Percentiles rank a stretch among this genome's conserved stretches.
phyloP scores from a whole-genome alignment of 2,888 invertebrate genomes.

The Lobophora halterata region DNA sequence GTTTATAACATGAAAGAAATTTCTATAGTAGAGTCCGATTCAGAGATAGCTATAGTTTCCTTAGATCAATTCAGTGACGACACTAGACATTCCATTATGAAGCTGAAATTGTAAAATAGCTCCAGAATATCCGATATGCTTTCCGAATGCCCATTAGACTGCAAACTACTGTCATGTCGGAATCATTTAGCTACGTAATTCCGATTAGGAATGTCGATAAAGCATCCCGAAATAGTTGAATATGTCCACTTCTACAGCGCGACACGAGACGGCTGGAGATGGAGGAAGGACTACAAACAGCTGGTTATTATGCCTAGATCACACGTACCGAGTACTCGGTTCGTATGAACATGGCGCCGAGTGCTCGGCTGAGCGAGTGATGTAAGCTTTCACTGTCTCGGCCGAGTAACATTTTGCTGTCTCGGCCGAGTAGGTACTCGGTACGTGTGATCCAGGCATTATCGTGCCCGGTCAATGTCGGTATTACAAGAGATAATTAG shows the following conservation, averaged over 20 bases:
- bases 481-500: conserved; percentile 9
- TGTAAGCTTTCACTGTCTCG: too few relatives aligned
- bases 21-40: conserved; percentile 17
- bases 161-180: conserved; percentile 1
- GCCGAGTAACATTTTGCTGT: too few relatives aligned
- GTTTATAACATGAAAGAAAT: conserved; percentile 22
- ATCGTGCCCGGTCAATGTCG: conserved; percentile 15
- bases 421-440: too few relatives aligned
- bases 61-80: conserved; percentile 1
- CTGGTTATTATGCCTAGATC: conserved; percentile 13
- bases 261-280: conserved; percentile 1
- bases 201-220: background rate
- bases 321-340: conserved; percentile 3
- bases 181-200: conserved; percentile 3
- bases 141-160: background rate
- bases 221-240: conserved; percentile 6
- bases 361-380: too few relatives aligned
- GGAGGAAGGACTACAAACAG: conserved; percentile 16
- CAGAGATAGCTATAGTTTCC: conserved; percentile 2
- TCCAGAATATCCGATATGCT: background rate
- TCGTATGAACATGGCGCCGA: too few relatives aligned
- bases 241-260: background rate
- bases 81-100: background rate
- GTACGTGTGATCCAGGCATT: too few relatives aligned
- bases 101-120: conserved; percentile 1